Percentiles rank a stretch among this genome's conserved stretches.
Evolutionary conservation across 2,797 vertebrate genomes (phyloP).

Genomic region (Lagorchestes hirsutus): DNA sequence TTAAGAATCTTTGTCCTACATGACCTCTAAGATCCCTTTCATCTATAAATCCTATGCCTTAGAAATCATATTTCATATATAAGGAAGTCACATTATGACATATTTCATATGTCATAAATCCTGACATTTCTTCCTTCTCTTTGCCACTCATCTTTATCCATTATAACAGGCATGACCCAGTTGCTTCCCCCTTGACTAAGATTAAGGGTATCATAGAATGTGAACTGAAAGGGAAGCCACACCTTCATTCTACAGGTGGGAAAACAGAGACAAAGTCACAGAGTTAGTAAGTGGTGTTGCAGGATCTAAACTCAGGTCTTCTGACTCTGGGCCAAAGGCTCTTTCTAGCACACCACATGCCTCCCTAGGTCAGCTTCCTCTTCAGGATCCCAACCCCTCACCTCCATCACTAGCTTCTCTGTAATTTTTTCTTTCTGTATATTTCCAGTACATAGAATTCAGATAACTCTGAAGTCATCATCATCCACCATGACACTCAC

Average conservation of each 20-base stretch:
- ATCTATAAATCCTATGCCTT: not conserved
- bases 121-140: not conserved
- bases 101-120: not conserved
- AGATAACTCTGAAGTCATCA: not conserved
- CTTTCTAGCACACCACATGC: not conserved
- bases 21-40: not conserved
- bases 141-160: not conserved
- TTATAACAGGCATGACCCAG: not conserved
- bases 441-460: too few species aligned
- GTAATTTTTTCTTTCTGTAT: not conserved
- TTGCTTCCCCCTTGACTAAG: not conserved
- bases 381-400: not conserved
- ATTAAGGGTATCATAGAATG: not conserved
- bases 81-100: too few species aligned
- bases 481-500: not conserved
- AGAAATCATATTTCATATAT: not conserved
- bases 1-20: not conserved
- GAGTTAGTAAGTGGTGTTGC: not conserved
- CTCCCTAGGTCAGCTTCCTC: not conserved
- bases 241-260: not conserved
- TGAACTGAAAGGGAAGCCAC: not conserved
- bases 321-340: not conserved
- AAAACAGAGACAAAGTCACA: not conserved
- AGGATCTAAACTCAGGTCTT: not conserved
- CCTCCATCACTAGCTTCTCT: not conserved